Conservation (phyloP, 1,140 invertebrate genomes). For the Drosophila auraria region DNA sequence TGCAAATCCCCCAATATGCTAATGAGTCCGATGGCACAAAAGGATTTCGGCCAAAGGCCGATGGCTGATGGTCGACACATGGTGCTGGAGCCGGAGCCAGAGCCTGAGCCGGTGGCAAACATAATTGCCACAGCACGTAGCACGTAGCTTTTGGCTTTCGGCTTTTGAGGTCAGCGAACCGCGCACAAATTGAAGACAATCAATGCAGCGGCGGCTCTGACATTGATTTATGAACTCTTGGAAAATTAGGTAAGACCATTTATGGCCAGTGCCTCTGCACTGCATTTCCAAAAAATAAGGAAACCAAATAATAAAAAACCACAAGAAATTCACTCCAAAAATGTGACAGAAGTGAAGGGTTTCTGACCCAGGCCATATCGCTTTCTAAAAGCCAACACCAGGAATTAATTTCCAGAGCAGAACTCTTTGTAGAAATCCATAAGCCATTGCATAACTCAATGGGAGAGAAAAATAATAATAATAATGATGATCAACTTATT, state of each 20-base stretch:
- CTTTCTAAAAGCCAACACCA: slow-evolving; percentile 6
- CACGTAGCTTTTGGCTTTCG: slow-evolving; percentile 38
- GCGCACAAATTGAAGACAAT: slow-evolving; percentile 75
- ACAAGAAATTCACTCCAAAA: slow-evolving; percentile 28
- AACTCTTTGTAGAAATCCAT: background rate
- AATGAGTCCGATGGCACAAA: slow-evolving; percentile 68
- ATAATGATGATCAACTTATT: background rate
- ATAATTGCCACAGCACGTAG: slow-evolving; percentile 58
- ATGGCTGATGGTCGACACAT: background rate
- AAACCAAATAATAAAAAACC: slow-evolving; percentile 5
- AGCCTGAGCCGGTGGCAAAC: slow-evolving; percentile 36
- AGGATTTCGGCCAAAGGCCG: slow-evolving; percentile 23
- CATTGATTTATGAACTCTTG: slow-evolving; percentile 83
- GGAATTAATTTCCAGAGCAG: background rate
- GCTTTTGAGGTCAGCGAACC: slow-evolving; percentile 58
- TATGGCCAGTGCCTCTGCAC: slow-evolving; percentile 63
- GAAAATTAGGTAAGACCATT: slow-evolving; percentile 81
- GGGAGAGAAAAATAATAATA: slow-evolving; percentile 38
- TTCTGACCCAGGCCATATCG: background rate
- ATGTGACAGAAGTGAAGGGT: slow-evolving; percentile 47
- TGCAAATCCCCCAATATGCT: slow-evolving; percentile 84
- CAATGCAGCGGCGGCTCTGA: slow-evolving; percentile 61
- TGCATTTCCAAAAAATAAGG: slow-evolving; percentile 34
- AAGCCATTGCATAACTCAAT: slow-evolving; percentile 24
- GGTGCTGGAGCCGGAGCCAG: background rate